A percentile compares a stretch with the other conserved stretches of the same genome.
Evolutionary conservation across 2,113 vertebrate species (phyloP).

Genomic region (Ctenomys sociabilis): DNA sequence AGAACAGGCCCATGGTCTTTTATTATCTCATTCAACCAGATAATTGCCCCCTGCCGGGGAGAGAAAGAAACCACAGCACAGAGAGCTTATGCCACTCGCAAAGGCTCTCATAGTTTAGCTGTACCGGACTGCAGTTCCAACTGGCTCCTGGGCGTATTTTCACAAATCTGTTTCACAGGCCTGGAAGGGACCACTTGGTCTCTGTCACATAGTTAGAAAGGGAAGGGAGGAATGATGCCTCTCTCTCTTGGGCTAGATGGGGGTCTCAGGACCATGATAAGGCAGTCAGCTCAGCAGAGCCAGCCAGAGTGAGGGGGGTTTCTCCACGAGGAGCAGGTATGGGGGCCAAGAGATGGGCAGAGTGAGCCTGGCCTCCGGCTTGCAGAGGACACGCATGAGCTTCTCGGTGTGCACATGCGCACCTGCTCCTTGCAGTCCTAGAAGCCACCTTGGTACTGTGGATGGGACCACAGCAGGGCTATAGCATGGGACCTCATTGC

Average conservation of each 20-base stretch:
- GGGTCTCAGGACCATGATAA: background rate
- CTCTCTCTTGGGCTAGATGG: background rate
- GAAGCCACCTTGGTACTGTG: background rate
- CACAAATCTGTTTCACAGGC: background rate
- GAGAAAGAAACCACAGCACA: background rate
- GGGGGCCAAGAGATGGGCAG: background rate
- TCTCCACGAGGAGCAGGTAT: background rate
- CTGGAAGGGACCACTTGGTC: background rate
- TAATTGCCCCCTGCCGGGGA: background rate
- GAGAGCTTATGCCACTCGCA: background rate
- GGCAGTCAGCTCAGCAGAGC: background rate
- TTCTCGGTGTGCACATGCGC: background rate
- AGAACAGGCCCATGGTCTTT: background rate
- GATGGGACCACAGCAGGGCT: background rate
- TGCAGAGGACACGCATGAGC: background rate
- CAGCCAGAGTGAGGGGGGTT: too few relatives aligned
- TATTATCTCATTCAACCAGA: background rate
- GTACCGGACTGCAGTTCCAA: background rate
- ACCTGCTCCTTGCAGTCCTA: background rate
- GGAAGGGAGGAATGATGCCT: background rate
- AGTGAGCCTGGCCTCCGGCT: background rate
- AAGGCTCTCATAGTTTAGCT: background rate
- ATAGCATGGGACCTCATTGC: background rate
- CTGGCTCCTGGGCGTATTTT: background rate
- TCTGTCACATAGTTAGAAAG: background rate